Base-by-base conservation (phyloP, 2,888 invertebrate genomes). In the Chrysomela aeneicollis region DNA sequence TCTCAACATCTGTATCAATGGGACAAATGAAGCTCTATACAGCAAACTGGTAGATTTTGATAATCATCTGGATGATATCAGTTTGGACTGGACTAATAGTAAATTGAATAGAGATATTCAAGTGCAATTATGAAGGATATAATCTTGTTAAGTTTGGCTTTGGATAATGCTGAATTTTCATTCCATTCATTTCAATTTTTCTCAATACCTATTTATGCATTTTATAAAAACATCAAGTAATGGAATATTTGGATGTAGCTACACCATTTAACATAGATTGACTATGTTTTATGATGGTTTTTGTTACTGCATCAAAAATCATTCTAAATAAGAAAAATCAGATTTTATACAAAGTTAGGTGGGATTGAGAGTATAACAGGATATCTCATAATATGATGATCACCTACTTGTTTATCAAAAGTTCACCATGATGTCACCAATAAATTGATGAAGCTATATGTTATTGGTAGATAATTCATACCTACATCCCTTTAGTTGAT, bases 11-110 rank as follows among this genome's bases (percentile, higher is more conserved):
- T 89, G 93, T 3, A 89, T 92, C 0, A 84, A 88, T 30, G 84
- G 97, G 52, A 82, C 97, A 46, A 90, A 92, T 75, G 85, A 30
- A 89, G 90, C 52, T 6, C 88, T 90, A 0, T 91, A 92, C 81
- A 88, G 90, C 64, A 88, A 91, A 73, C 84, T 99, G n/a, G 85
- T 93, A 10, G 98, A 99, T 83, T 98, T 98, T 81, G 98, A 99
- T 84, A 97, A 97, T 84, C 97, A 98, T 83, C 86, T 98, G 69
- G 98, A 98, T 82, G 92, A 98, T 81, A 87, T 95, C 37, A 86
- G 89, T 18, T 86, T 90, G 67, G 97, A 98, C 82, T 98, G 97
- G 95, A 90, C 89, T 74, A 98, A 98, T 83, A 79, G 83, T 4
- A 84, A 87, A 62, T 84, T 92, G 50, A 90, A 90, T 79, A 82